Evolutionary conservation across 2,797 vertebrate genomes (phyloP), one percentile per base, ranked within the genome.

Genomic region (Pampus argenteus): DNA sequence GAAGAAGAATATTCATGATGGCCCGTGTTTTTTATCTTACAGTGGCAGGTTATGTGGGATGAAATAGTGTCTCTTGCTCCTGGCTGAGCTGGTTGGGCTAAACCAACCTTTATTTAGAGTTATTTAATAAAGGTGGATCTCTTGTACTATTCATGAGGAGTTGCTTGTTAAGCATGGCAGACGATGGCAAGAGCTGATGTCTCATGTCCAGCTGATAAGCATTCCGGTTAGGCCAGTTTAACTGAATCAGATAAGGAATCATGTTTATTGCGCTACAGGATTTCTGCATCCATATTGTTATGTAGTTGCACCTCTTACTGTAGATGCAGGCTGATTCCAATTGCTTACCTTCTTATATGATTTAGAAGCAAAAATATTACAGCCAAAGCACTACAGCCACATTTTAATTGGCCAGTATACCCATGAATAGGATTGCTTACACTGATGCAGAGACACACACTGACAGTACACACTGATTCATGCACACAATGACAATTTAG

Each of bases 181-280:
- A 72, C 9, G 11, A 18, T 47, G 28, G 29, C 26, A 36, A 28
- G 29, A 66, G n/a, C n/a, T 51, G 25, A 55, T 51, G 51, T 64
- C 45, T 75, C 5, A 1, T 68, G 47, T 60, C 34, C 26, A 52
- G 10, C 56, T 82, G 36, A 77, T 79, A 70, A 70, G 48, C 31
- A 71, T 76, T 74, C 64, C 66, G 60, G 75, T 81, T 56, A 48
- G 57, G 52, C 51, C 50, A 40, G 55, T 67, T 81, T 26, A 31
- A 47, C 29, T 25, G 40, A 48, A 58, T 40, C 20, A 34, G 42
- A 23, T 5, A 17, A 22, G 44, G 29, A 48, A 50, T 58, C 17
- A 25, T 56, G 9, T 6, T 44, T 6, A 28, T 22, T 54, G 15
- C 4, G 47, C 49, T 38, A 40, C 3, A 58, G 36, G 29, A 59